Conservation (phyloP, 2,888 invertebrate genomes). For the Ennomos fuscantarius region DNA sequence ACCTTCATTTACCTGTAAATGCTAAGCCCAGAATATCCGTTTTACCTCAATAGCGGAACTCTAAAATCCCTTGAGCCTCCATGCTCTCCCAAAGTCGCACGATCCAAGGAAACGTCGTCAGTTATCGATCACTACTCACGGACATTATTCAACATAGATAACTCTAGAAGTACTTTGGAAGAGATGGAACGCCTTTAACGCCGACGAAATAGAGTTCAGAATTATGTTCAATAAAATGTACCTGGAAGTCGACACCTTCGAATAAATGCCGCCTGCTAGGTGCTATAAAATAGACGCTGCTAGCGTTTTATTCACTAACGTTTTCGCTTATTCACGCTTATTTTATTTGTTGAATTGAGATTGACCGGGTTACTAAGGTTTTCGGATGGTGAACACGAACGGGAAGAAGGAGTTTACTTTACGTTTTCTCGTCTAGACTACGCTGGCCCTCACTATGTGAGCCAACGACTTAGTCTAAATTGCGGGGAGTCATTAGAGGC, state of each 20-base stretch:
- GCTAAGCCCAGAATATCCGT: conserved; percentile 12
- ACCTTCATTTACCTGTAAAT: conserved; percentile 7
- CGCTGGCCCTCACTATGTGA: too few relatives aligned
- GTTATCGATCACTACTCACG: conserved; percentile 67
- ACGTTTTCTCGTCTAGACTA: too few relatives aligned
- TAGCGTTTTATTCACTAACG: conserved; percentile 17
- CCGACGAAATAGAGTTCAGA: conserved; percentile 35
- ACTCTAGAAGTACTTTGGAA: conserved; percentile 49
- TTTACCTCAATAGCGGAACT: conserved; percentile 20
- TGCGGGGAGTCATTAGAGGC: too few relatives aligned
- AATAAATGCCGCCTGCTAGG: conserved; percentile 49
- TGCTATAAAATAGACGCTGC: conserved; percentile 22
- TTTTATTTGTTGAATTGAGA: too few relatives aligned
- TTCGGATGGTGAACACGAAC: too few relatives aligned
- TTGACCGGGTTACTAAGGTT: too few relatives aligned
- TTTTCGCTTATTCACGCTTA: too few relatives aligned
- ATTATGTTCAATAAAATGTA: conserved; percentile 42
- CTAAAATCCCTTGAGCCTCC: conserved; percentile 20
- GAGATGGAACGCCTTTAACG: conserved; percentile 38
- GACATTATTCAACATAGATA: conserved; percentile 72
- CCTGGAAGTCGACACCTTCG: conserved; percentile 56
- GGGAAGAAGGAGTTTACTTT: too few relatives aligned
- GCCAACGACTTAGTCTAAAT: too few relatives aligned
- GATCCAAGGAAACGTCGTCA: conserved; percentile 62
- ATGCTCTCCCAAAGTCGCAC: conserved; percentile 39